A percentile compares a stretch with the other conserved stretches of the same genome.
phyloP scores from a whole-genome alignment of 92 coral and sea anemone genomes.

The Siderastrea siderea region DNA sequence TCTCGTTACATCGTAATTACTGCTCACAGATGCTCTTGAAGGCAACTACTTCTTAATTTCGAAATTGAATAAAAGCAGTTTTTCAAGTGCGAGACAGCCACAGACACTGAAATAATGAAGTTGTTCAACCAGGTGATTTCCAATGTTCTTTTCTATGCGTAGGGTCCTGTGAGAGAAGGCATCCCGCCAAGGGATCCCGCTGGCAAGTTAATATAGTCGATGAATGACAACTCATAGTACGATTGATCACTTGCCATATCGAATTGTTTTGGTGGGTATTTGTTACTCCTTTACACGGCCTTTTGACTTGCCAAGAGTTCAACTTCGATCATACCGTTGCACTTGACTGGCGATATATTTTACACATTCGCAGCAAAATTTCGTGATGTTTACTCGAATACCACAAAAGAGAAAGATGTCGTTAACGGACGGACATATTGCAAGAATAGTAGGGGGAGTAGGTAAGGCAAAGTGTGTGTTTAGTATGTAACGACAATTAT shows the following conservation, averaged over 20 bases:
- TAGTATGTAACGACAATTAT: background rate
- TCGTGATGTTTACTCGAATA: slow-evolving; percentile 27
- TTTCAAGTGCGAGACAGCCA: background rate
- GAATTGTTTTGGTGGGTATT: slow-evolving; percentile 4
- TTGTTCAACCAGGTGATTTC: background rate
- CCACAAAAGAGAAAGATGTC: slow-evolving; percentile 37
- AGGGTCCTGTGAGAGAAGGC: slow-evolving; percentile 8
- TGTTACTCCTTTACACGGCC: background rate
- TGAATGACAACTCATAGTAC: slow-evolving; percentile 26
- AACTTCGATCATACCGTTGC: background rate
- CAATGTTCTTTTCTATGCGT: background rate
- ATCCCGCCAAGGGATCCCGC: slow-evolving; percentile 20
- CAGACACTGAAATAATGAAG: background rate
- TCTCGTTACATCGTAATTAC: background rate
- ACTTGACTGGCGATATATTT: background rate
- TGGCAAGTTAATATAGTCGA: background rate
- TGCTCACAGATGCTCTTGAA: slow-evolving; percentile 3
- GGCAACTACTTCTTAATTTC: too few relatives aligned
- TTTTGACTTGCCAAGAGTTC: background rate
- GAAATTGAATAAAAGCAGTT: background rate
- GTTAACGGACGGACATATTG: slow-evolving; percentile 19
- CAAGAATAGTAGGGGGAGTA: slow-evolving; percentile 4
- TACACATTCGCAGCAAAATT: background rate
- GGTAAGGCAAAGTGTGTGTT: slow-evolving; percentile 11
- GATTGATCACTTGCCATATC: background rate